Percentiles rank a stretch among this genome's conserved stretches.
Evolutionary conservation across 2,113 vertebrate species (phyloP).

Genomic region (Crotalus helleri): DNA sequence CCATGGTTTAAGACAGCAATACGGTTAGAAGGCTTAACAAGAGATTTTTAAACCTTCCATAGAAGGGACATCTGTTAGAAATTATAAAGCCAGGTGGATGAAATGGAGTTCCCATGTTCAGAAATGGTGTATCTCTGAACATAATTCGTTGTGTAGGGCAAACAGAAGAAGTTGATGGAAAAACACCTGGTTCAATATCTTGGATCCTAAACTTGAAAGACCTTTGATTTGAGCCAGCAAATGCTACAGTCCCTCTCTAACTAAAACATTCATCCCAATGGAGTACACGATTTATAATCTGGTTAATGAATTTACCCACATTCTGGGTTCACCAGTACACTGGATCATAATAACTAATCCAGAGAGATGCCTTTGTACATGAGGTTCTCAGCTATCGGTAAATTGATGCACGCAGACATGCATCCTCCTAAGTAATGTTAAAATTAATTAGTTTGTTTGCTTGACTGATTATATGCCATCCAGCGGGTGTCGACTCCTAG

Average conservation of each 20-base stretch:
- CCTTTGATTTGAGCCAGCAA: background rate
- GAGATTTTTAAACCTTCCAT: background rate
- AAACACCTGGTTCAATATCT: background rate
- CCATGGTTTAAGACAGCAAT: background rate
- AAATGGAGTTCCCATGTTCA: background rate
- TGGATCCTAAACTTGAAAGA: background rate
- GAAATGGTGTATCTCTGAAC: background rate
- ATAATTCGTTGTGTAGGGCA: background rate
- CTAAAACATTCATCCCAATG: background rate
- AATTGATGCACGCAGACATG: background rate
- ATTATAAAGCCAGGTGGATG: background rate
- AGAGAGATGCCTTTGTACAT: background rate
- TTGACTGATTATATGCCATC: background rate
- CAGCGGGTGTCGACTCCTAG: background rate
- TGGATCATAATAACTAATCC: background rate
- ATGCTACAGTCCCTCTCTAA: background rate
- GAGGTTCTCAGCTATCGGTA: background rate
- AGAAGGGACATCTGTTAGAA: too few species aligned
- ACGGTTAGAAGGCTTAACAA: background rate
- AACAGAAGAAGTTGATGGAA: background rate
- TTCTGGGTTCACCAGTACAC: background rate
- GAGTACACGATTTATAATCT: background rate
- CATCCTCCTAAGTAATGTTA: background rate
- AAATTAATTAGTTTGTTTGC: background rate
- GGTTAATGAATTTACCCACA: background rate